These are phyloP conservation scores for Amiota communis DNA, from an alignment of 2,888 invertebrate species.

Conservation along the genomic window DNA sequence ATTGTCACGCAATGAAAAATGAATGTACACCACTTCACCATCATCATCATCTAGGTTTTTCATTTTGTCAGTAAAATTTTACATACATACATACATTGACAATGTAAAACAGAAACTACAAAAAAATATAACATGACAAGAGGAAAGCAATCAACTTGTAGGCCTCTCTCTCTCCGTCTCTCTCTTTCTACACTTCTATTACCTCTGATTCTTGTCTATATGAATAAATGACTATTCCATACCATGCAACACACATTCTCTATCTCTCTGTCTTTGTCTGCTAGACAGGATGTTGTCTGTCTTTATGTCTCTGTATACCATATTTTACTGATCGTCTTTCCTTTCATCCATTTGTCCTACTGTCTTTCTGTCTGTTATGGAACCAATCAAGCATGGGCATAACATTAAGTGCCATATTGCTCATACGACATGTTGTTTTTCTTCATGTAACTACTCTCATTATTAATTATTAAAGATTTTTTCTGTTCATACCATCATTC, in stretches of 20 bases:
- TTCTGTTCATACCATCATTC: neutral
- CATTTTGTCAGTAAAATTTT: too few species aligned
- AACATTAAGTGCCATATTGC: slow-evolving; percentile 62
- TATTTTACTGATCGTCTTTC: neutral
- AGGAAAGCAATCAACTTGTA: slow-evolving; percentile 1
- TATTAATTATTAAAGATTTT: slow-evolving; percentile 61
- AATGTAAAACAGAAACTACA: slow-evolving; percentile 23
- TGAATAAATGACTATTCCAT: slow-evolving; percentile 24
- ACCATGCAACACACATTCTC: slow-evolving; percentile 48
- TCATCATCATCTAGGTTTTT: slow-evolving; percentile 16
- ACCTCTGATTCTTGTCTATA: too few species aligned
- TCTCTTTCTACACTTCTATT: too few species aligned
- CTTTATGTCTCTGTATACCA: neutral
- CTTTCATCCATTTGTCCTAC: neutral
- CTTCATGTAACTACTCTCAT: slow-evolving; percentile 43
- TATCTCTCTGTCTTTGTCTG: neutral
- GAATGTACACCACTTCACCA: slow-evolving; percentile 51
- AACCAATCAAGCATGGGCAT: slow-evolving; percentile 55
- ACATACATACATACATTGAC: too few species aligned
- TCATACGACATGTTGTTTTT: slow-evolving; percentile 61
- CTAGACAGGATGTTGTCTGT: neutral
- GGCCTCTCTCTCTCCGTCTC: too few species aligned
- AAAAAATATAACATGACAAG: slow-evolving; percentile 24
- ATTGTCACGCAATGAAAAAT: slow-evolving; percentile 66
- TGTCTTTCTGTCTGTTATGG: slow-evolving; percentile 45